phyloP scores from a whole-genome alignment of 1,140 invertebrate genomes.

The Whitmania pigra region DNA sequence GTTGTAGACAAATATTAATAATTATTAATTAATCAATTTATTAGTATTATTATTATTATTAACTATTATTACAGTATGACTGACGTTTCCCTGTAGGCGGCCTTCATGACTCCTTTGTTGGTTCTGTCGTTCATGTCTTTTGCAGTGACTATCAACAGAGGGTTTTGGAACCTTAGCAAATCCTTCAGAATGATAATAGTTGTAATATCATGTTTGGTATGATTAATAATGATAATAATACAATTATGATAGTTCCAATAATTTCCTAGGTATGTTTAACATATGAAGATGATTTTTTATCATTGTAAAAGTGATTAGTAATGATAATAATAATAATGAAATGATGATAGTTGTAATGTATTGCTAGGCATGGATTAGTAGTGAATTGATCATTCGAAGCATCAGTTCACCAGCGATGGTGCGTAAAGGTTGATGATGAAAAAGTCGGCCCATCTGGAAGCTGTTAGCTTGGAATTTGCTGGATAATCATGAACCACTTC shows the following conservation, averaged over 20 bases:
- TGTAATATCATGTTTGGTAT: neutral
- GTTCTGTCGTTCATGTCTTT: too few relatives aligned
- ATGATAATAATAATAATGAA: neutral
- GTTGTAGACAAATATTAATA: too few relatives aligned
- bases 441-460: neutral
- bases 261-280: too few relatives aligned
- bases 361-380: neutral
- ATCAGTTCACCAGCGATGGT: neutral
- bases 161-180: neutral
- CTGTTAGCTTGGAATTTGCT: neutral
- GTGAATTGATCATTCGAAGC: neutral
- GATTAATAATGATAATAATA: neutral
- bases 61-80: too few relatives aligned
- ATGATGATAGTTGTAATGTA: neutral
- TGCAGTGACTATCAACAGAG: neutral
- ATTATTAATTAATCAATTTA: too few relatives aligned
- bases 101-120: too few relatives aligned
- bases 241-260: neutral
- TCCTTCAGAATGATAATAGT: neutral
- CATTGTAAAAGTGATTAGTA: too few relatives aligned
- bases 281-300: too few relatives aligned
- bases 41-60: too few relatives aligned
- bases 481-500: slow-evolving; percentile 1
- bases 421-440: neutral
- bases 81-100: too few relatives aligned